phyloP scores from a whole-genome alignment of 2,888 invertebrate genomes.

The Malachius bipustulatus region DNA sequence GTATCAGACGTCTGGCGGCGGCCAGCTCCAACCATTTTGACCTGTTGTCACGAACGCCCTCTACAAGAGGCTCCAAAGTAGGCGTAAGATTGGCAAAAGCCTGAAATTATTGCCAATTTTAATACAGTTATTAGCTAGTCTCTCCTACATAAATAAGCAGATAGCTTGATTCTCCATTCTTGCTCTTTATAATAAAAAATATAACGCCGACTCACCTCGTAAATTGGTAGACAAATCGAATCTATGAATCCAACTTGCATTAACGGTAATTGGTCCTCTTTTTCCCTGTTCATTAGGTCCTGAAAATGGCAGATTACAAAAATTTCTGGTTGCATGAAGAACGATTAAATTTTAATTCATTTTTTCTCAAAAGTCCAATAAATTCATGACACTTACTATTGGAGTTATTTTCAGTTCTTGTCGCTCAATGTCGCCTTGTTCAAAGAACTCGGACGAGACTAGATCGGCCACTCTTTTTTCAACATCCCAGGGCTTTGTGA shows the following conservation, averaged over 20 bases:
- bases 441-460: slow-evolving; percentile 86
- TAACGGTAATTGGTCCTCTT: slow-evolving; percentile 83
- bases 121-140: background rate
- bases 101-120: slow-evolving; percentile 39
- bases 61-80: slow-evolving; percentile 66
- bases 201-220: slow-evolving; percentile 54
- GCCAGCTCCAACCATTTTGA: slow-evolving; percentile 75
- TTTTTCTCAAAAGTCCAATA: slow-evolving; percentile 4
- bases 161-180: background rate
- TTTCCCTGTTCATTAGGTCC: slow-evolving; percentile 93
- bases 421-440: slow-evolving; percentile 85
- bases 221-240: slow-evolving; percentile 86
- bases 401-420: slow-evolving; percentile 83
- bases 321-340: slow-evolving; percentile 4
- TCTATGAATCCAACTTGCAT: slow-evolving; percentile 97
- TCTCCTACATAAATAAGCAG: too few species aligned
- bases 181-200: background rate
- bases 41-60: slow-evolving; percentile 72
- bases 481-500: slow-evolving; percentile 89
- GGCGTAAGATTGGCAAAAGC: slow-evolving; percentile 74
- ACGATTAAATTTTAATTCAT: background rate
- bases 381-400: slow-evolving; percentile 50
- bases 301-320: slow-evolving; percentile 33
- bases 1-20: slow-evolving; percentile 29
- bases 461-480: slow-evolving; percentile 86